Percentiles rank a stretch among this genome's conserved stretches.
phyloP scores from a whole-genome alignment of 92 coral and sea anemone genomes.

The Bergia sp. region DNA sequence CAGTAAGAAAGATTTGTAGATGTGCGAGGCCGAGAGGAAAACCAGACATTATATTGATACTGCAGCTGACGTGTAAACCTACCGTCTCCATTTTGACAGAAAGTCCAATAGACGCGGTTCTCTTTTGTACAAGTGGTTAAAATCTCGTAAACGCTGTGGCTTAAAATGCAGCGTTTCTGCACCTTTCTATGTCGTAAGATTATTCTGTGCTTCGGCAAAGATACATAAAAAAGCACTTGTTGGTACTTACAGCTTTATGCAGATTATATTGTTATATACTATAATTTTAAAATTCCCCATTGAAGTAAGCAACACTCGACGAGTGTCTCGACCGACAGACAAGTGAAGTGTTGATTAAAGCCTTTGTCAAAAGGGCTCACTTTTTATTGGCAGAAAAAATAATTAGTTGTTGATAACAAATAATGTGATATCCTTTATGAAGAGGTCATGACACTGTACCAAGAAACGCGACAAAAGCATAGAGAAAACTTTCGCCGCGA shows the following conservation, averaged over 20 bases:
- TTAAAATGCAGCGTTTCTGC: not conserved
- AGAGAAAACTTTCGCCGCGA: not conserved
- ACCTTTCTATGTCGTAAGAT: not conserved
- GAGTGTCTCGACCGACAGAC: not conserved
- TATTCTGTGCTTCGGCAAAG: not conserved
- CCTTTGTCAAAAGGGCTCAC: not conserved
- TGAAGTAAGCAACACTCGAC: not conserved
- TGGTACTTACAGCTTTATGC: not conserved
- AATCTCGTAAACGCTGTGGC: not conserved
- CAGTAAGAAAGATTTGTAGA: not conserved
- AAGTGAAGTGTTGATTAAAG: constrained; percentile 1
- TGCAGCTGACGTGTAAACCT: not conserved
- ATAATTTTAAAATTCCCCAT: not conserved
- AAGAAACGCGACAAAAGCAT: not conserved
- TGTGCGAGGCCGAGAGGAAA: not conserved
- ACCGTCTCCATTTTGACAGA: constrained; percentile 17
- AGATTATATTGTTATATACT: constrained; percentile 4
- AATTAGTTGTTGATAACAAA: not conserved
- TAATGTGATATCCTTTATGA: not conserved
- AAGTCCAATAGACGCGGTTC: not conserved
- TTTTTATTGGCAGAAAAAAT: not conserved
- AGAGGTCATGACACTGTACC: not conserved
- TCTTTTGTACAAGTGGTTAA: not conserved
- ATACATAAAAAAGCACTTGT: not conserved
- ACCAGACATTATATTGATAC: not conserved